Evolutionary conservation across 1,140 invertebrate species (phyloP), one percentile per base, ranked within the genome.

Genomic region (Diprion similis): DNA sequence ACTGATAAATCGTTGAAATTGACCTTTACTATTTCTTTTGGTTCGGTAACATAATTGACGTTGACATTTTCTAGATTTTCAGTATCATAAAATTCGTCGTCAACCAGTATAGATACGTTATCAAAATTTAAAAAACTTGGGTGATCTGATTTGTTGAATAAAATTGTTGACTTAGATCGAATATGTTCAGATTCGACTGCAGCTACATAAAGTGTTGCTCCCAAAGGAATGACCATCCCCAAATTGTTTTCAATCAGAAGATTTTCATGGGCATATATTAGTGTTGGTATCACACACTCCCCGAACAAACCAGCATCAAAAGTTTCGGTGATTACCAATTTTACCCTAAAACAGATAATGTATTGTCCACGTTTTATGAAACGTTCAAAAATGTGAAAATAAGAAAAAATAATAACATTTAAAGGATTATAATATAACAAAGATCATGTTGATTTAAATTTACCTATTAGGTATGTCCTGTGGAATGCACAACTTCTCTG

Each of bases 261-360:
- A 76, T 90, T 81, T 73, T 91, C 80, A 89, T 91, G 92, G 8
- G 94, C 93, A 88, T 95, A 91, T 48, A 89, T 82, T 37, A 96
- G 78, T 19, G 92, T 92, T 78, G 91, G 86, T 48, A 95, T 82
- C 48, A 93, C 89, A 77, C 91, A 87, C 86, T 95, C 95, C 15
- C 95, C 95, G 85, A 95, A 92, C 24, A 95, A 80, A 3, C 91
- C 94, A 74, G 92, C 91, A 89, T 96, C 95, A 89, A 95, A 93
- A 67, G 92, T 92, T 86, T 96, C 95, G 69, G 93, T 95, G 2
- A 95, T 89, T 19, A 95, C 83, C 9, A 95, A 80, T 77, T 91
- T 89, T 48, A 92, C 89, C 78, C 91, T 92, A 69, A 79, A 84
- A 83, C 47, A 81, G 66, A 80, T 6, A 72, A 75, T 75, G 46